Evolutionary conservation across 1,140 invertebrate species (phyloP), one percentile per base, ranked within the genome.

Genomic region (Drosophila burlai): DNA sequence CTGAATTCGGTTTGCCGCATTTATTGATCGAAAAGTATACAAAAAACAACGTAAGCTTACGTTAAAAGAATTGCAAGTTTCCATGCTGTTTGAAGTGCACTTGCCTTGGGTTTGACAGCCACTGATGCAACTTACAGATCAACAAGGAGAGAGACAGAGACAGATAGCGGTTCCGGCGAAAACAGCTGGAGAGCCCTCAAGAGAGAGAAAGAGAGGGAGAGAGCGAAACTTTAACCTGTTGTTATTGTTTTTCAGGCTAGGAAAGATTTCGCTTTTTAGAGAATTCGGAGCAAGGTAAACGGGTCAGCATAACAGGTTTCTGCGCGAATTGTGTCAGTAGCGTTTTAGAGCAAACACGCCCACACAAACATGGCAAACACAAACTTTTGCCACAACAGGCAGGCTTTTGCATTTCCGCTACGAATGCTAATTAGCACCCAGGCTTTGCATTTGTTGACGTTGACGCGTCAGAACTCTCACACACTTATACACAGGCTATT

Each of bases 241-340:
- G 81, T 67, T 79, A 58, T 72, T 63, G 43, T 52, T 36, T 78
- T 58, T 6, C 45, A 18, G 42, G 34, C 46, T 81, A 46, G 73
- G 21, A 50, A 43, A 66, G 74, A 80, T 87, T 87, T 83, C 77
- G 84, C 78, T 87, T 90, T 84, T 80, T 42, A 36, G 65, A 63
- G 57, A 74, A 85, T 57, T 57, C 66, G 52, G 82, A 67, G 80
- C 76, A 83, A 89, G 83, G 83, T 78, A 89, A 87, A 77, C 77
- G 75, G 76, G 80, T 60, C 77, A 58, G 42, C 24, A 42, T 57
- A 77, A 55, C 75, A 65, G 74, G 71, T 75, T 76, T 75, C 11
- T 16, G 15, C 29, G 43, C 49, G 46, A 55, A 57, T 49, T 54
- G 69, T 74, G 69, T 71, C 67, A 72, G 38, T 72, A 38, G 31